Conservation (phyloP, 1,140 invertebrate species). For the Drosophila triauraria region DNA sequence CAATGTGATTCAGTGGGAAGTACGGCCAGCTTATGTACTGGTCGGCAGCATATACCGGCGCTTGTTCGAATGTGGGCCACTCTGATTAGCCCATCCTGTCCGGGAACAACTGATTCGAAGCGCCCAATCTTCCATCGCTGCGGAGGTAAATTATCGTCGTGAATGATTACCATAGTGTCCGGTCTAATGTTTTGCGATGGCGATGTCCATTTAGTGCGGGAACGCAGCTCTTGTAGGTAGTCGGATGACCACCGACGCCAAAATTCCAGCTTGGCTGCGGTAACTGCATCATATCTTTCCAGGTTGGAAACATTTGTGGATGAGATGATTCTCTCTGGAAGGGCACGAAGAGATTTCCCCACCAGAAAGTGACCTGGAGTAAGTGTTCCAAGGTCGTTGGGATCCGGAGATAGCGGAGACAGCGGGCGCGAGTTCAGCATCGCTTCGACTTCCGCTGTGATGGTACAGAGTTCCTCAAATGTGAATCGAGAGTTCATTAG, state of each 20-base stretch:
- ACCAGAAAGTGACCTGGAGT: neutral
- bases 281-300: too few relatives aligned
- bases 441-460: neutral
- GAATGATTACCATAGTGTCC: too few relatives aligned
- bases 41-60: neutral
- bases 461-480: neutral
- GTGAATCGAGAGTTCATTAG: constrained; percentile 2
- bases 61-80: neutral
- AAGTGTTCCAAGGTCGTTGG: neutral
- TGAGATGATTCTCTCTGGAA: too few relatives aligned
- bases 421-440: too few relatives aligned
- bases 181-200: too few relatives aligned
- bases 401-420: neutral
- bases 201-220: too few relatives aligned
- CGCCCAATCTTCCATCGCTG: neutral
- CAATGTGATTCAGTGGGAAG: neutral
- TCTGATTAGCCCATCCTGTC: neutral
- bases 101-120: neutral
- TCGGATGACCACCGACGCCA: too few relatives aligned
- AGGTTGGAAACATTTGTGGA: too few relatives aligned
- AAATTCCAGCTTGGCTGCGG: too few relatives aligned
- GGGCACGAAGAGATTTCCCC: too few relatives aligned
- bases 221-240: neutral
- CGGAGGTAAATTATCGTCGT: too few relatives aligned
- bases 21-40: neutral